These are phyloP conservation scores for Dicyrtoma fusca DNA, from an alignment of 2,888 invertebrate species.

Conservation along the genomic window DNA sequence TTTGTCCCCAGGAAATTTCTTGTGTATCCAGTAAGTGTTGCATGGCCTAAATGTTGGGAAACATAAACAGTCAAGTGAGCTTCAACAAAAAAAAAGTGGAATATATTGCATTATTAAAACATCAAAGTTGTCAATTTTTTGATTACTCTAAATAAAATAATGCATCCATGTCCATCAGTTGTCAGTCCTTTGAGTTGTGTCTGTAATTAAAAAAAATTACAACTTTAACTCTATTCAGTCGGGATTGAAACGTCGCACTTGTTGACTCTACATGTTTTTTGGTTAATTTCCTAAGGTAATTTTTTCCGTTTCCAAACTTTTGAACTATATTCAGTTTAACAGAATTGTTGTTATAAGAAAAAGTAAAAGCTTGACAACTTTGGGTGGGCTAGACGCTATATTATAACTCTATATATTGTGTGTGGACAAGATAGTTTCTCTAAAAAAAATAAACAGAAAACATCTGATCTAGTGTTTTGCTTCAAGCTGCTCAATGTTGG, in stretches of 20 bases:
- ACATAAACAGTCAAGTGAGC: conserved; percentile 28
- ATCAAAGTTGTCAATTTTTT: conserved; percentile 23
- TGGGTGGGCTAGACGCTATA: not conserved
- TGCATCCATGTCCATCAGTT: too few species aligned
- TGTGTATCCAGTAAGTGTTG: conserved; percentile 35
- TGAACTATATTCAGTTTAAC: not conserved
- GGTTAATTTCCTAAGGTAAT: too few species aligned
- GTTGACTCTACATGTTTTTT: too few species aligned
- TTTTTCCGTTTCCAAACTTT: too few species aligned
- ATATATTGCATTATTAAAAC: conserved; percentile 8
- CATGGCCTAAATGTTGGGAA: conserved; percentile 33
- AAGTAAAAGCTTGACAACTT: conserved; percentile 13
- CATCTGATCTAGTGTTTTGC: conserved; percentile 15
- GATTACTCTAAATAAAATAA: not conserved
- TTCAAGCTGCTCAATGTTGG: conserved; percentile 28
- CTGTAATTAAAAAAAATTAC: conserved; percentile 4
- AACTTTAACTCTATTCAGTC: not conserved
- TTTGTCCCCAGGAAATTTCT: conserved; percentile 36
- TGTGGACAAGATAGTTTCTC: not conserved
- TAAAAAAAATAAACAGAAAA: conserved; percentile 5
- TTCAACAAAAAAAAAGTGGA: conserved; percentile 18
- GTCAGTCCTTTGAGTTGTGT: not conserved
- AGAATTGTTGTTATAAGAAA: not conserved
- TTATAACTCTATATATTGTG: not conserved
- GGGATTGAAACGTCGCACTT: too few species aligned